Percentiles rank a stretch among this genome's conserved stretches.
Conservation (phyloP, 2,888 invertebrate species). For the Congeria kusceri region DNA sequence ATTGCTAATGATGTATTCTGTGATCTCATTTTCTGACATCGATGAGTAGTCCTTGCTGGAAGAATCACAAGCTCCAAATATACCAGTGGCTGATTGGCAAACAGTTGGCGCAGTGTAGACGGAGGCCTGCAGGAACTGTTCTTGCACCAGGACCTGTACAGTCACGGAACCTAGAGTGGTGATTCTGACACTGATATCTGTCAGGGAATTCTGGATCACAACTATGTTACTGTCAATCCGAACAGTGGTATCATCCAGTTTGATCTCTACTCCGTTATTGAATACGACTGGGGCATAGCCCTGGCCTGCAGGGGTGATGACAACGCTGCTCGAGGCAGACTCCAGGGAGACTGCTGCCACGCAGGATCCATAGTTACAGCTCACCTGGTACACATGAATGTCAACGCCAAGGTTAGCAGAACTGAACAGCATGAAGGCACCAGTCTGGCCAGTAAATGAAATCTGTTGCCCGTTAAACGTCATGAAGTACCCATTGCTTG, state of each 20-base stretch:
- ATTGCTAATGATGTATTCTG: constrained; percentile 39
- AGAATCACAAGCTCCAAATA: constrained; percentile 63
- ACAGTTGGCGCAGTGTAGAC: constrained; percentile 49
- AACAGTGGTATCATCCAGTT: constrained; percentile 39
- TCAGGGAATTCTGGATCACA: constrained; percentile 49
- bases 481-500: constrained; percentile 66
- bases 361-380: constrained; percentile 71
- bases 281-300: constrained; percentile 56
- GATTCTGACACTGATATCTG: constrained; percentile 54
- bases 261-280: constrained; percentile 42
- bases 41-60: constrained; percentile 50
- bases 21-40: constrained; percentile 53
- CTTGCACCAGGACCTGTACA: constrained; percentile 50
- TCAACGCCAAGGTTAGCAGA: constrained; percentile 54
- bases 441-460: constrained; percentile 58
- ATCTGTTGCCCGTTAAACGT: constrained; percentile 70
- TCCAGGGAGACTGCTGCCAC: constrained; percentile 67
- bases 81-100: constrained; percentile 63
- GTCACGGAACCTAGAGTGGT: constrained; percentile 44
- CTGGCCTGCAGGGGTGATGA: constrained; percentile 63
- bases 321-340: constrained; percentile 50
- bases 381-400: constrained; percentile 68
- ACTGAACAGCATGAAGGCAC: constrained; percentile 61
- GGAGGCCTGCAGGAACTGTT: constrained; percentile 61
- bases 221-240: constrained; percentile 42